A percentile compares a stretch with the other conserved stretches of the same genome.
phyloP scores from a whole-genome alignment of 2,797 vertebrate genomes.

The Parauchenoglanis punctatus region DNA sequence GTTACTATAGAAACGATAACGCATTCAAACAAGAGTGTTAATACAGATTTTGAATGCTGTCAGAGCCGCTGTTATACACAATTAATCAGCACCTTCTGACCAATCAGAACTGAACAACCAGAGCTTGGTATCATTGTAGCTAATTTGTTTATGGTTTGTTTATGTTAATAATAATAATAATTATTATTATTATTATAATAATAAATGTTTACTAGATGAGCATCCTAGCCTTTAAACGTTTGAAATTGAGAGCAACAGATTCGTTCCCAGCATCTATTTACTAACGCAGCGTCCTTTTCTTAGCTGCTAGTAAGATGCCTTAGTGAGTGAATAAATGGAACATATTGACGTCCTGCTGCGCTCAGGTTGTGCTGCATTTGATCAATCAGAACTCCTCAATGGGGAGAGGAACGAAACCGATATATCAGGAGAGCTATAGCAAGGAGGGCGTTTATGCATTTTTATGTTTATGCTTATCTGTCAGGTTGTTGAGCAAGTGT shows the following conservation, averaged over 20 bases:
- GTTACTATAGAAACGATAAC: not conserved
- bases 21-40: not conserved
- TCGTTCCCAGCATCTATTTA: not conserved
- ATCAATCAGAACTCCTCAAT: constrained; percentile 86
- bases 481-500: constrained; percentile 13
- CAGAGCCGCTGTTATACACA: not conserved
- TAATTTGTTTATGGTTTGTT: not conserved
- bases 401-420: constrained; percentile 78
- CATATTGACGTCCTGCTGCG: constrained; percentile 92
- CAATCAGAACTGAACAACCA: not conserved
- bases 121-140: not conserved
- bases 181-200: not conserved
- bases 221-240: not conserved
- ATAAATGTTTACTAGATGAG: not conserved
- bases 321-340: constrained; percentile 89
- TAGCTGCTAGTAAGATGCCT: constrained; percentile 65
- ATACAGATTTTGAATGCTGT: not conserved
- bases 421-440: constrained; percentile 77
- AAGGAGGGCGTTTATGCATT: constrained; percentile 9
- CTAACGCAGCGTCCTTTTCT: constrained; percentile 77
- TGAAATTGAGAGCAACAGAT: not conserved
- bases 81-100: not conserved
- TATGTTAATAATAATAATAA: not conserved
- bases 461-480: constrained; percentile 33
- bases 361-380: constrained; percentile 89